These are phyloP conservation scores for Papilio xuthus DNA, from an alignment of 1,140 invertebrate genomes.

Conservation along the genomic window DNA sequence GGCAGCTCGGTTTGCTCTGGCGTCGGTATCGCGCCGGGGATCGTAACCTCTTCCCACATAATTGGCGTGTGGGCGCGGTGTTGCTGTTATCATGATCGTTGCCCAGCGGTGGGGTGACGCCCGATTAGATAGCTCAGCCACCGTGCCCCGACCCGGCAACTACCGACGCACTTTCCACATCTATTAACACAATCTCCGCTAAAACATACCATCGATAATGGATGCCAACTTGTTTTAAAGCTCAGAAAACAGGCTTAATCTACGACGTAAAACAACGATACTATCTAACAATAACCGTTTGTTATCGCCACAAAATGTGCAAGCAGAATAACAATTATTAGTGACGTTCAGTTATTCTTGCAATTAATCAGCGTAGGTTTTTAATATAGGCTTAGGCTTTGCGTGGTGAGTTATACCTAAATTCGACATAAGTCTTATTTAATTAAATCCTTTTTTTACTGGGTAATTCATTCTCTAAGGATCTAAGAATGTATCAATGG, in stretches of 20 bases:
- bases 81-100: constrained; percentile 73
- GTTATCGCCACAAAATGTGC: not conserved
- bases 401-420: no score
- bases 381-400: not conserved
- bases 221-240: constrained; percentile 20
- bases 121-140: constrained; percentile 73
- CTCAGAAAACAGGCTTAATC: constrained; percentile 7
- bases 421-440: not conserved
- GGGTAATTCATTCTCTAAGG: not conserved
- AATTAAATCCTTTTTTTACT: not conserved
- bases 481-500: not conserved
- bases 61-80: constrained; percentile 77
- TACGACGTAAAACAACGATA: not conserved
- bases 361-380: not conserved
- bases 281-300: not conserved
- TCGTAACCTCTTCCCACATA: constrained; percentile 79
- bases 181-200: constrained; percentile 41
- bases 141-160: constrained; percentile 58
- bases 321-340: not conserved
- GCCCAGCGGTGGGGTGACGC: constrained; percentile 72
- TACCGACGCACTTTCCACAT: constrained; percentile 46
- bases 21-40: constrained; percentile 65
- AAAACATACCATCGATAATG: constrained; percentile 30
- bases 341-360: not conserved
- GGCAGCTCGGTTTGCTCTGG: constrained; percentile 61